phyloP scores from a whole-genome alignment of 2,113 vertebrate genomes.

The Pelecanus crispus region DNA sequence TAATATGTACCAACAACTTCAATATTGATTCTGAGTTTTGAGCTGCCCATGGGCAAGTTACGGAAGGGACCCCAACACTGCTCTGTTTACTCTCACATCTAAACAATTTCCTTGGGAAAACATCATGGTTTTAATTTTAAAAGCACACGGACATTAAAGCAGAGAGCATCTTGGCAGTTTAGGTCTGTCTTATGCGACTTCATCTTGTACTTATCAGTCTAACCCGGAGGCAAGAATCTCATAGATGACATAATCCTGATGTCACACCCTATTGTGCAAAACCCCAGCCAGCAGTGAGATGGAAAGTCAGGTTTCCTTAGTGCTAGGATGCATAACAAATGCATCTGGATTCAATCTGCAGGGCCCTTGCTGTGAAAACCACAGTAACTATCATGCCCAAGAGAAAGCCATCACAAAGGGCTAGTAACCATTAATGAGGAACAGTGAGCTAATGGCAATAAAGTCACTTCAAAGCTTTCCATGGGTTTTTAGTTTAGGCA shows the following conservation, averaged over 20 bases:
- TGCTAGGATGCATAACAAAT: constrained; percentile 47
- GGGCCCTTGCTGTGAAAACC: constrained; percentile 13
- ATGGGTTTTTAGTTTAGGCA: not conserved
- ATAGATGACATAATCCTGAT: constrained; percentile 8
- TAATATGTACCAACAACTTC: not conserved
- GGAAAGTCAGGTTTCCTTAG: constrained; percentile 35
- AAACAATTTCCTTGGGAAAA: not conserved
- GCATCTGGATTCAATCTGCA: constrained; percentile 62
- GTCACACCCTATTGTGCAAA: constrained; percentile 24
- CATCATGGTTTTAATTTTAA: not conserved
- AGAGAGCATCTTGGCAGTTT: not conserved
- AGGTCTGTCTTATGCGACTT: not conserved
- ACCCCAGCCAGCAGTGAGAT: not conserved
- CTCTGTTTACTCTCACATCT: not conserved
- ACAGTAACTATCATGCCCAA: not conserved
- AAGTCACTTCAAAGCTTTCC: constrained; percentile 53
- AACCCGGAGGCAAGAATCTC: not conserved
- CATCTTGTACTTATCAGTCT: constrained; percentile 6
- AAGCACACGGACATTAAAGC: not conserved
- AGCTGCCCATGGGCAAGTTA: not conserved
- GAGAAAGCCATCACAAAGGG: constrained; percentile 45
- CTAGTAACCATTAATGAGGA: constrained; percentile 43
- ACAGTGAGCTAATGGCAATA: constrained; percentile 48
- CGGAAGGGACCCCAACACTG: not conserved
- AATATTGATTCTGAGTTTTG: not conserved